phyloP scores from a whole-genome alignment of 2,797 vertebrate species.

The Mus minutoides region DNA sequence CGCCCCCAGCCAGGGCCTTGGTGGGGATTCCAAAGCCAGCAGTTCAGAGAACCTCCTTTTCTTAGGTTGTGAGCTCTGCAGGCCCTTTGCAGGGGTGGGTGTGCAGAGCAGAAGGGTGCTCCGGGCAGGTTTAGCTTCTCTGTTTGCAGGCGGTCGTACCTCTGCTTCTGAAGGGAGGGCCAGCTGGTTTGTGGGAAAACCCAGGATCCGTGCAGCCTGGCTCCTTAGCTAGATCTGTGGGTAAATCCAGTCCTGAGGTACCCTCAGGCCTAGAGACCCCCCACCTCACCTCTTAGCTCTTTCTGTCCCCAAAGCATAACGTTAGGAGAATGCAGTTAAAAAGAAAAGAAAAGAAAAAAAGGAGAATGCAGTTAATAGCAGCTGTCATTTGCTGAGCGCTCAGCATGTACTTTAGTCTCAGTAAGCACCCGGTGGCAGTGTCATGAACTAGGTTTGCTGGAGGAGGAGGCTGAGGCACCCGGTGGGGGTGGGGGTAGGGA shows the following conservation, averaged over 20 bases:
- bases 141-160: not conserved
- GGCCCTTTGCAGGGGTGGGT: not conserved
- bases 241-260: not conserved
- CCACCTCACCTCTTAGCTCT: not conserved
- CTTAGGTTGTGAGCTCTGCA: not conserved
- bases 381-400: not conserved
- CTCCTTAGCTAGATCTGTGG: not conserved
- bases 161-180: not conserved
- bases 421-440: not conserved
- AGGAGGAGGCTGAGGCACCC: not conserved
- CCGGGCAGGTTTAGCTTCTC: not conserved
- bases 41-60: not conserved
- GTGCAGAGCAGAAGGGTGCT: not conserved
- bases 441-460: not conserved
- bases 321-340: not conserved
- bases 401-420: not conserved
- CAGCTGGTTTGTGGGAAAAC: not conserved
- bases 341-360: too few species aligned
- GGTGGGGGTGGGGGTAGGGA: not conserved
- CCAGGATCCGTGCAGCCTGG: not conserved
- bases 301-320: not conserved
- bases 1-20: too few species aligned
- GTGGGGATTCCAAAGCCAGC: not conserved
- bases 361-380: not conserved
- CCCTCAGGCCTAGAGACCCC: not conserved